Conservation (phyloP, 2,113 vertebrate species). For the Eira barbara region DNA sequence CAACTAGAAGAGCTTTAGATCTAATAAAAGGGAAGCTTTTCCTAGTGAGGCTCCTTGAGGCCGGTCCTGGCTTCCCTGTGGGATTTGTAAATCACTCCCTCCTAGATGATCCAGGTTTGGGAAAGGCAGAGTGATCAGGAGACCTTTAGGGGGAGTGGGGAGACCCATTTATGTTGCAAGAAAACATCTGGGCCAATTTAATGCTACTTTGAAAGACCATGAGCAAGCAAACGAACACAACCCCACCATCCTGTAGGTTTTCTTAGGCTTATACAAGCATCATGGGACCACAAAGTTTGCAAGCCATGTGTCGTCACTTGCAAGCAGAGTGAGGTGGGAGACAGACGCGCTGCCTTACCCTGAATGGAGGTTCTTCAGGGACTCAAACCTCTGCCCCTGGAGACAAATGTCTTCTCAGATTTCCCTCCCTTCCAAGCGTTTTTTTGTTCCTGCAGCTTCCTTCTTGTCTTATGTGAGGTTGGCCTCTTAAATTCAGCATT, state of each 20-base stretch:
- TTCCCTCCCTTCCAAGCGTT: neutral
- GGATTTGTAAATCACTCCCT: neutral
- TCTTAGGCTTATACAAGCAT: neutral
- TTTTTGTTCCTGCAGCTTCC: neutral
- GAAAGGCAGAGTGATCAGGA: neutral
- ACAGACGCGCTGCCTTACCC: neutral
- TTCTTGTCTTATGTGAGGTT: neutral
- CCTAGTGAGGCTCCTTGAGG: neutral
- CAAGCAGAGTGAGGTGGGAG: neutral
- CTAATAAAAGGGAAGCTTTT: neutral
- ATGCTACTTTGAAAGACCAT: neutral
- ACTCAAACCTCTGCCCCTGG: neutral
- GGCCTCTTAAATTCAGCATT: neutral
- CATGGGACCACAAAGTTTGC: accelerated
- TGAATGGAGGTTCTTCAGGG: neutral
- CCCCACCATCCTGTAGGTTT: neutral
- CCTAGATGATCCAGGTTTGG: neutral
- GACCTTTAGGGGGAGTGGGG: neutral
- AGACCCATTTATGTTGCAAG: neutral
- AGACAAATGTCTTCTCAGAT: neutral
- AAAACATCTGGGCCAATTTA: neutral
- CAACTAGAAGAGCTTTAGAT: neutral
- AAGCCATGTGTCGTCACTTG: neutral
- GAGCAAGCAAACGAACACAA: neutral
- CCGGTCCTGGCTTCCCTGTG: neutral